These are phyloP conservation scores for Brienomyrus longianalis DNA, from an alignment of 2,113 vertebrate genomes.

Conservation along the genomic window DNA sequence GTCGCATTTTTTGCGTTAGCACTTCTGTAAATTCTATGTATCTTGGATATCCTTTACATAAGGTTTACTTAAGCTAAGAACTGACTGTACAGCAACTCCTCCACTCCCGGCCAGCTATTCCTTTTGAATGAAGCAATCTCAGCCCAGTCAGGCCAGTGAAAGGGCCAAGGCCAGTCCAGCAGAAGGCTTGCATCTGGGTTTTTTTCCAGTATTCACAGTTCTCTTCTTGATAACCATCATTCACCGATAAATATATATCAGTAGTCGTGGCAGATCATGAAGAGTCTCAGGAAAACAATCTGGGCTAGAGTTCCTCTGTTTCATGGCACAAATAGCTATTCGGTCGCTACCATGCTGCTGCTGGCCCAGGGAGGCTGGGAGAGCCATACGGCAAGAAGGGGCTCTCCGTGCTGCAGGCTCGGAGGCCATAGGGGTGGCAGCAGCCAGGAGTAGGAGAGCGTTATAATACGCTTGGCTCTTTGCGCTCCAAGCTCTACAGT, in stretches of 20 bases:
- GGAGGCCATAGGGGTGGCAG: background rate
- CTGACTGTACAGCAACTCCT: background rate
- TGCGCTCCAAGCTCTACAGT: background rate
- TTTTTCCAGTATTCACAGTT: background rate
- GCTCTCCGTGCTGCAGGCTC: background rate
- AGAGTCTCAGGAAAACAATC: background rate
- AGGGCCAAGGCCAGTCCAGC: background rate
- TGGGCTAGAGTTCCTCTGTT: background rate
- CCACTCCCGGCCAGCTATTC: background rate
- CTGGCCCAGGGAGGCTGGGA: background rate
- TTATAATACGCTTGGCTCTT: background rate
- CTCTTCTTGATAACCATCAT: background rate
- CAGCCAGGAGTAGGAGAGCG: background rate
- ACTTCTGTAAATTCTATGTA: background rate
- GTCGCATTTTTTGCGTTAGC: background rate
- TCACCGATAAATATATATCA: background rate
- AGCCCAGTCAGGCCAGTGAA: background rate
- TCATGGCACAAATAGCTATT: background rate
- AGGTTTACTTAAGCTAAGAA: background rate
- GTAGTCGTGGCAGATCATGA: background rate
- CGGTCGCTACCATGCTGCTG: background rate
- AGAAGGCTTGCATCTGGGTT: background rate
- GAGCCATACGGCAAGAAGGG: background rate
- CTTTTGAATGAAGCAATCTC: background rate
- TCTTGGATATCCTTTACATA: background rate